Conservation (phyloP, 2,797 vertebrate genomes). For the Spheniscus humboldti region DNA sequence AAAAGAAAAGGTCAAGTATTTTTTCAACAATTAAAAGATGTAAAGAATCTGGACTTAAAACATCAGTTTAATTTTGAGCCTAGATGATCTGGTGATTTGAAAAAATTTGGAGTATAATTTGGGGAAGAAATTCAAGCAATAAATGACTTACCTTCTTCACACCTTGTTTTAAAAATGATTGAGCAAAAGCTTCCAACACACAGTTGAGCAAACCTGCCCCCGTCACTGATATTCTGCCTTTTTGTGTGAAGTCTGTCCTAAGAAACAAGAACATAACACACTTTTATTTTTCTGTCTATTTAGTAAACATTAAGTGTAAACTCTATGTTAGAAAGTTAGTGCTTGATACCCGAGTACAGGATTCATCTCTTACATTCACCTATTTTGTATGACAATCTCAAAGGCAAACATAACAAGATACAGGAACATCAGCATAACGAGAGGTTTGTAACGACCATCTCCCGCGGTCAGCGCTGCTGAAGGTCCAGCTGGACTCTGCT, state of each 20-base stretch:
- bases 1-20: slow-evolving; percentile 17
- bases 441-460: not conserved
- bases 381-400: fast-evolving
- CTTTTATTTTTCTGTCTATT: not conserved
- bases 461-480: fast-evolving
- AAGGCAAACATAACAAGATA: fast-evolving
- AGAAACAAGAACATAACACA: not conserved
- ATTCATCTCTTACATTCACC: fast-evolving
- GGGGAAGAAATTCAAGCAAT: not conserved
- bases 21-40: not conserved
- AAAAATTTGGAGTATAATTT: not conserved
- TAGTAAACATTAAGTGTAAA: not conserved
- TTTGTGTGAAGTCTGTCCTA: slow-evolving; percentile 69
- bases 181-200: slow-evolving; percentile 68
- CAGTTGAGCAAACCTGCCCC: slow-evolving; percentile 69
- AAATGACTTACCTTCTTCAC: slow-evolving; percentile 67
- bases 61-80: not conserved
- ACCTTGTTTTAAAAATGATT: slow-evolving; percentile 64
- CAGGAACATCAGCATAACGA: fast-evolving
- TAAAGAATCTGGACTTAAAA: not conserved
- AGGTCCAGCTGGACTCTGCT: not conserved
- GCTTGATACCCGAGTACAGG: fast-evolving
- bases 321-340: not conserved
- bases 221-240: slow-evolving; percentile 64
- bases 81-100: not conserved